Conservation (phyloP, 2,888 invertebrate species). For the Andrena chrysosceles region DNA sequence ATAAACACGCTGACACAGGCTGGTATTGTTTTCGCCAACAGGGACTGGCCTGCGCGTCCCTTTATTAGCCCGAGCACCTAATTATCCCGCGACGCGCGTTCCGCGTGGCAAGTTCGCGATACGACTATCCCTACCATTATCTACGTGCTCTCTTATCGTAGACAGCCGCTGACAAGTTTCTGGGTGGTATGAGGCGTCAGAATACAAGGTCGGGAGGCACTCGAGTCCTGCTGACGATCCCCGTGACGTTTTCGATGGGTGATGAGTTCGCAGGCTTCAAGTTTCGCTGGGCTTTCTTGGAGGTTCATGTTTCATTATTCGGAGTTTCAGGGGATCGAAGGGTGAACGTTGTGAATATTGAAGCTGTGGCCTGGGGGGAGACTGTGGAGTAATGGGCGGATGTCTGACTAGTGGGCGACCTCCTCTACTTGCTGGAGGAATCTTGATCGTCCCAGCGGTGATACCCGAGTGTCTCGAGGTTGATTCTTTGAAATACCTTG, state of each 20-base stretch:
- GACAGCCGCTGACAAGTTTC: conserved; percentile 28
- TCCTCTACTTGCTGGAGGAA: not conserved
- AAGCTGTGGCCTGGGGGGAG: not conserved
- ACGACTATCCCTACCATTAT: not conserved
- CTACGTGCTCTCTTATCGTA: conserved; percentile 11
- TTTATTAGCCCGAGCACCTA: conserved; percentile 67
- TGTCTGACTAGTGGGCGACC: not conserved
- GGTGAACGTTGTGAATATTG: not conserved
- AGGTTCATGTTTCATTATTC: not conserved
- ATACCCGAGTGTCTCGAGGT: not conserved
- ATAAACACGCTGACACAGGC: conserved; percentile 77
- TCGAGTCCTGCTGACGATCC: too few relatives aligned
- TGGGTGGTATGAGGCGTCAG: too few relatives aligned
- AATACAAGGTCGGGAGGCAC: too few relatives aligned
- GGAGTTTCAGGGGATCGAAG: not conserved
- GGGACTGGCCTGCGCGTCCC: conserved; percentile 37
- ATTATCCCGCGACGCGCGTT: conserved; percentile 65
- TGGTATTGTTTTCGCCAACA: conserved; percentile 77
- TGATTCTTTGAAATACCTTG: not conserved
- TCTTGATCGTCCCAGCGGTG: not conserved
- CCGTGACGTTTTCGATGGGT: not conserved
- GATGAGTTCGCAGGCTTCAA: not conserved
- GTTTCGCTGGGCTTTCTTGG: too few relatives aligned
- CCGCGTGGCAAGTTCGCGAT: conserved; percentile 21
- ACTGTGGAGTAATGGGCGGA: not conserved